Evolutionary conservation across 2,113 vertebrate species (phyloP).

Genomic region (human (Homo sapiens)): GRCh38 chr6:91578001-91578500

Average conservation of each 20-base stretch:
- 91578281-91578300: neutral
- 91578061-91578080: neutral
- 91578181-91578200: neutral
- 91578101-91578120: neutral
- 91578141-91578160: neutral
- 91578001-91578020: neutral
- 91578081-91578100: neutral
- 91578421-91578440: slow-evolving; percentile 25
- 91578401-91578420: neutral
- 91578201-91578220: neutral
- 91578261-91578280: slow-evolving; percentile 21
- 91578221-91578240: neutral
- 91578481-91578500: neutral
- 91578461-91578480: neutral
- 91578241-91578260: neutral
- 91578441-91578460: slow-evolving; percentile 22
- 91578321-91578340: neutral
- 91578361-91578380: neutral
- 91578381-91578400: slow-evolving; percentile 41
- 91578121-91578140: neutral
- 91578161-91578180: neutral
- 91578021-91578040: neutral
- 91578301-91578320: neutral
- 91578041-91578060: neutral
- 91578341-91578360: slow-evolving; percentile 4